Percentiles rank a stretch among this genome's conserved stretches.
These are phyloP conservation scores for Schizaphis graminum DNA, from an alignment of 2,888 invertebrate genomes.

Conservation along the genomic window DNA sequence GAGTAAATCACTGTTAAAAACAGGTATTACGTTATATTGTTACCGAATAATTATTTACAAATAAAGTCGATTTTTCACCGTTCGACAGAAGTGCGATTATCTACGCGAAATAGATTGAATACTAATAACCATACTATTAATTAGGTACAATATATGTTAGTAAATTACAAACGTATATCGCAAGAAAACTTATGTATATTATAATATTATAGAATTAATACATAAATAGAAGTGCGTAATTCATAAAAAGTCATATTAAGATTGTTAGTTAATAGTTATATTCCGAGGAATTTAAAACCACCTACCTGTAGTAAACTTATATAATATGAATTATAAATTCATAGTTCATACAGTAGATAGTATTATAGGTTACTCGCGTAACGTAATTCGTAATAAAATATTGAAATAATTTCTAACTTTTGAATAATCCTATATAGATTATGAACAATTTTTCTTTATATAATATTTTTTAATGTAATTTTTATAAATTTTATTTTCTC, in stretches of 20 bases:
- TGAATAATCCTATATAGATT: background rate
- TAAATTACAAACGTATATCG: background rate
- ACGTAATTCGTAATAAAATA: background rate
- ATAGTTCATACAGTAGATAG: background rate
- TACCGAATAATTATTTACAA: background rate
- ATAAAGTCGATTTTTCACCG: background rate
- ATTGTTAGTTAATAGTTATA: too few relatives aligned
- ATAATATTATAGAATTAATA: background rate
- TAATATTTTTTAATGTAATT: background rate
- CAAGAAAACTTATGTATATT: background rate
- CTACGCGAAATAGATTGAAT: background rate
- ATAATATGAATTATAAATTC: background rate
- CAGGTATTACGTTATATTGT: background rate
- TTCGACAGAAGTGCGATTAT: background rate
- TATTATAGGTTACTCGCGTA: background rate
- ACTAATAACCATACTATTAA: background rate
- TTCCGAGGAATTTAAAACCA: background rate
- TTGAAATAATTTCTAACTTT: background rate
- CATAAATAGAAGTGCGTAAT: background rate
- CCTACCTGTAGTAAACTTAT: background rate
- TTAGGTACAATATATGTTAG: background rate
- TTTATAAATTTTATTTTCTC: background rate
- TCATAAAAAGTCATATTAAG: background rate
- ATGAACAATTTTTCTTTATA: background rate
- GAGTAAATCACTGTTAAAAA: background rate